Evolutionary conservation across 1,140 invertebrate species (phyloP), one percentile per base, ranked within the genome.

Genomic region (Trissolcus basalis): DNA sequence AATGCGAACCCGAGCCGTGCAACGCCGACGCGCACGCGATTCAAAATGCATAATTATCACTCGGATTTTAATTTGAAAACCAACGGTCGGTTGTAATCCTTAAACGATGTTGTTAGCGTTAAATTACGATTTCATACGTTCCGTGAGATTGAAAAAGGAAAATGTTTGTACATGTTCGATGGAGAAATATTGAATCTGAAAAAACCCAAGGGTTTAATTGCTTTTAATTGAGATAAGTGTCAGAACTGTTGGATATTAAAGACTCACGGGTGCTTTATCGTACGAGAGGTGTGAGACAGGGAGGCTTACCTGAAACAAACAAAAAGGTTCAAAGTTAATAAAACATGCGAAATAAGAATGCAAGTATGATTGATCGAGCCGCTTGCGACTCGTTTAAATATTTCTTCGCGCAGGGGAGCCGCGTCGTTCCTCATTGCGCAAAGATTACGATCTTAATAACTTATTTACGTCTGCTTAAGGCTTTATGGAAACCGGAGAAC

Each of bases 381-480:
- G 36, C 32, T 33, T 63, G 64, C 39, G 77, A 72, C 63, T 68
- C 59, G 56, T 79, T 75, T 73, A 70, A 76, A 76, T 67, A 77
- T 71, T 77, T 79, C 60, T 55, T 59, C 64, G 73, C 61, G 48
- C 54, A 56, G 59, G 68, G 67, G 71, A 80, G 73, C 16, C 59
- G 32, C 58, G 58, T 68, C 64, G 59, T 73, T 75, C 45, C 59
- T 73, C 58, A 69, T 72, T 71, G 70, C 54, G 36, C 53, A 55
- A 41, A 80, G 81, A 83, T 81, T 79, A 56, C 45, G 53, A 84
- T 82, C 82, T 84, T 82, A 82, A 84, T 82, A 81, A 81, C 81
- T 81, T 73, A 81, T 76, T 81, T 79, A 73, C 65, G 75, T 74
- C 69, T 75, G 72, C 56, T 65, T 73, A 73, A 54, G 59, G 70